Evolutionary conservation across 2,888 invertebrate genomes (phyloP).

Genomic region (Caenorhabditis sp.): DNA sequence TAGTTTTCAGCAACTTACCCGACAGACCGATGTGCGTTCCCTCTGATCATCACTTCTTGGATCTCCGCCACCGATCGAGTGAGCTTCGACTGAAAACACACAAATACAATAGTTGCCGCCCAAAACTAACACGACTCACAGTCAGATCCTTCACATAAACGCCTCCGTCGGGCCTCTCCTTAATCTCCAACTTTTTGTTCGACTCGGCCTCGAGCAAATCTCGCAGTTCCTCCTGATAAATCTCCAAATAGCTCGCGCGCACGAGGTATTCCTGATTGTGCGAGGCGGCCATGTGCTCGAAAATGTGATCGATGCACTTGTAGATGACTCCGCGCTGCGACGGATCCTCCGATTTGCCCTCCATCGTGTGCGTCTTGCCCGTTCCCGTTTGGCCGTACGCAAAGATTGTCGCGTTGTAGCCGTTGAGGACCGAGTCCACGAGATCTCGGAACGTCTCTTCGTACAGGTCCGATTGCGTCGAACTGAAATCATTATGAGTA

Average conservation of each 20-base stretch:
- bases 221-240: constrained; percentile 85
- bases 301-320: constrained; percentile 96
- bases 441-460: constrained; percentile 95
- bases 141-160: constrained; percentile 68
- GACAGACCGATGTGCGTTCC: constrained; percentile 94
- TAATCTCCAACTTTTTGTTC: constrained; percentile 83
- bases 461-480: constrained; percentile 92
- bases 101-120: neutral
- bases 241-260: constrained; percentile 95
- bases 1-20: constrained; percentile 81
- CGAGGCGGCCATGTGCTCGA: constrained; percentile 88
- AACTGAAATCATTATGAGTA: too few species aligned
- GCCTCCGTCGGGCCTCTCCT: constrained; percentile 79
- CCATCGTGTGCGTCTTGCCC: constrained; percentile 86
- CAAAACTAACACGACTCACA: constrained; percentile 7
- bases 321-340: constrained; percentile 92
- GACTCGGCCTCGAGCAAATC: constrained; percentile 86
- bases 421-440: constrained; percentile 94
- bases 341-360: constrained; percentile 80
- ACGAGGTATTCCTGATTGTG: constrained; percentile 93
- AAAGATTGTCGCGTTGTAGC: constrained; percentile 99
- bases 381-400: constrained; percentile 99
- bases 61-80: constrained; percentile 96
- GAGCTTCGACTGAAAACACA: constrained; percentile 87
- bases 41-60: constrained; percentile 91